Percentiles rank a stretch among this genome's conserved stretches.
Evolutionary conservation across 2,888 invertebrate species (phyloP).

Genomic region (Euclidia mi): DNA sequence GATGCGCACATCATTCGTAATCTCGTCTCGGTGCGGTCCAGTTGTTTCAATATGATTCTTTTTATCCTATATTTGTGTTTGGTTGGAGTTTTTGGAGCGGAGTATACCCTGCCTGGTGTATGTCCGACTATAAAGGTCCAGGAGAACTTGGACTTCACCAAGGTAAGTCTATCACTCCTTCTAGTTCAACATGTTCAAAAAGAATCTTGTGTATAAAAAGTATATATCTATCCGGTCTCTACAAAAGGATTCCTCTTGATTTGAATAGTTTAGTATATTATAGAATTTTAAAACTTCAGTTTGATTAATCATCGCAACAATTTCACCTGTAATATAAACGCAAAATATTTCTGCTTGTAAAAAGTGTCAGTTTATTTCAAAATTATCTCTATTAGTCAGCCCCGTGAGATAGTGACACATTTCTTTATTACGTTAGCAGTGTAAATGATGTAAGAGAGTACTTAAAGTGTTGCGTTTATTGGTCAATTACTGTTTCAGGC

Average conservation of each 20-base stretch:
- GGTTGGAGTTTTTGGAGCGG: constrained; percentile 62
- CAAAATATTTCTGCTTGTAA: too few species aligned
- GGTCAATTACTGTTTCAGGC: constrained; percentile 3
- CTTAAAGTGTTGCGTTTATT: not conserved
- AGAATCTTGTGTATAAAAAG: too few species aligned
- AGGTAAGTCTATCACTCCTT: constrained; percentile 61
- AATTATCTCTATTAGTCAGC: too few species aligned
- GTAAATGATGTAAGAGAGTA: constrained; percentile 1
- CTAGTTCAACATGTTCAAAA: too few species aligned
- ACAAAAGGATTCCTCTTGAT: too few species aligned
- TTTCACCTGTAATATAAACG: too few species aligned
- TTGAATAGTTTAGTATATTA: too few species aligned
- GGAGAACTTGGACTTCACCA: constrained; percentile 80
- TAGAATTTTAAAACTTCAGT: too few species aligned
- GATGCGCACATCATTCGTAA: constrained; percentile 69
- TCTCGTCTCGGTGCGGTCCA: constrained; percentile 40
- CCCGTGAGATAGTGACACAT: not conserved
- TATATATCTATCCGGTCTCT: too few species aligned
- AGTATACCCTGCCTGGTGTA: constrained; percentile 78
- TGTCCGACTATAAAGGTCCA: constrained; percentile 81
- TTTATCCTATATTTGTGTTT: constrained; percentile 62
- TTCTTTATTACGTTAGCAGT: constrained; percentile 6
- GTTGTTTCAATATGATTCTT: constrained; percentile 67
- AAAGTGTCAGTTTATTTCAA: too few species aligned
- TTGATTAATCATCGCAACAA: too few species aligned